Base-by-base conservation (phyloP, 2,797 vertebrate genomes). In the Periophthalmus magnuspinnatus region DNA sequence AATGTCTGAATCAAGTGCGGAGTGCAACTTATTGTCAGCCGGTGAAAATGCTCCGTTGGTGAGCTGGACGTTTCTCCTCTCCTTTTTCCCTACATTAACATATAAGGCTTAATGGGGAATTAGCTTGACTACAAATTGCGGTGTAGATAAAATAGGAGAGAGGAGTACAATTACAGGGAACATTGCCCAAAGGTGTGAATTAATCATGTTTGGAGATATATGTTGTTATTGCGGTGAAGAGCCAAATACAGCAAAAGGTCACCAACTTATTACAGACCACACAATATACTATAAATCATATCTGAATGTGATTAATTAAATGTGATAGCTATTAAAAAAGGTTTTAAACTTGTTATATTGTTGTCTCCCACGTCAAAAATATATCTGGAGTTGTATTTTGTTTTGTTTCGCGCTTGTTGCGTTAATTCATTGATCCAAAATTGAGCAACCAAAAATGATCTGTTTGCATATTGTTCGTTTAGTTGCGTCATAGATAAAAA, bases 71-170 rank as follows among this genome's bases (percentile, higher is more conserved):
- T 83, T 76, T 80, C 74, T 48, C 67, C 45, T 59, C 28, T 73
- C 75, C 77, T 86, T 84, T 83, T 82, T 77, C 74, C 76, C 73
- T 67, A 68, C 69, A 90, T 92, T 92, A 88, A 85, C 84, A 87
- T 89, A 86, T 73, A 82, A 80, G 77, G 62, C 78, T 84, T 86
- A 86, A 86, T 84, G 74, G 74, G 78, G 75, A 82, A 80, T 69
- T 79, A 68, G 71, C 38, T 24, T 3, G 48, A 67, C 68, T 77
- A 48, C 73, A 81, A 83, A 84, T 76, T 79, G 61, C 67, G 65
- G 19, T 34, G 65, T 32, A 21, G 41, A 85, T 78, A 45, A 45
- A 81, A 69, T 59, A 67, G 67, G 72, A 67, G 73, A 77, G 45
- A 72, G 54, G 14, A 21, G 70, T 41, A 69, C 63, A 63, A 80